Base-by-base conservation (phyloP, 2,888 invertebrate genomes). In the Clusia tigrina region DNA sequence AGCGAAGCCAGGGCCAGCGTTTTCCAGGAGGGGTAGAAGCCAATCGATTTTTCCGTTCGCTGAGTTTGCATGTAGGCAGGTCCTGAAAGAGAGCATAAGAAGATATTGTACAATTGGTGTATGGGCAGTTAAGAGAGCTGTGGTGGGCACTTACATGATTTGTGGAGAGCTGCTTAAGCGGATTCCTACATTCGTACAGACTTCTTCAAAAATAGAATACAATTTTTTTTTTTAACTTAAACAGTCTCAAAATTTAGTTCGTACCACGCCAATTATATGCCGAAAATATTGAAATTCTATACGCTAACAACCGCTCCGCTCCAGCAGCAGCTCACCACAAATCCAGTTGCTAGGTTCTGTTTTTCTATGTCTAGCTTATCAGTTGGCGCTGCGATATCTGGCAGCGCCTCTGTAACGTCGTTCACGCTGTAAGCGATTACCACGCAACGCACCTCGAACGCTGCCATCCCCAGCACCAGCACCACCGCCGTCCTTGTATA, bases 1-100 rank as follows among this genome's bases (percentile, higher is more conserved):
- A 81, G 70, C 25, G 81, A 81, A 26, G 81, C 79, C 22, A 81
- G 65, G 0, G 81, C 80, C 56, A 82, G 56, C 10, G 77, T 77
- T 69, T 81, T 82, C 83, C 83, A 82, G 2, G 79, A 80, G 26
- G 81, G 81, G 62, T 80, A 81, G 66, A 82, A 80, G 10, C 70
- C 73, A 26, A 80, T 67, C 2, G 78, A 78, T 51, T 80, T 81
- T 62, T 78, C 80, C 12, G 72, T 71, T 2, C 79, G 74, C 66
- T 71, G 70, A n/a, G 67, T 57, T 54, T 67, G 73, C 22, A 65
- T 66, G 54, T 75, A 73, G 64, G 69, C 61, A 58, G 74, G 72
- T 61, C 76, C 78, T 78, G 68, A 26, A 65, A 42, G 32, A 9
- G n/a, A n/a, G n/a, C n/a, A n/a, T n/a, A n/a, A n/a, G n/a, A n/a